These are phyloP conservation scores for Argyresthia goedartella DNA, from an alignment of 2,888 invertebrate genomes.

Conservation along the genomic window DNA sequence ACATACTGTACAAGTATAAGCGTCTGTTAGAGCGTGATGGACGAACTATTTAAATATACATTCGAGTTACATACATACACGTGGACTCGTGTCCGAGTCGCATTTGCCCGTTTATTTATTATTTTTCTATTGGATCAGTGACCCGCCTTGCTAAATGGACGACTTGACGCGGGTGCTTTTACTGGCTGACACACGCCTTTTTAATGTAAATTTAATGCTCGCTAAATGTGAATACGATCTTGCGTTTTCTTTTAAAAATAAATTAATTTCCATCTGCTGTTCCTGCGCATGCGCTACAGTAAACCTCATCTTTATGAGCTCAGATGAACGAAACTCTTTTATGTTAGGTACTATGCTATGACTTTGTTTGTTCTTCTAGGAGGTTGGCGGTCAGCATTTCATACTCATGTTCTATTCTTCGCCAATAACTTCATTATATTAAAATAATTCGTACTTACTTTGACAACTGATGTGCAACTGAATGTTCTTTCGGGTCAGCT, in stretches of 20 bases:
- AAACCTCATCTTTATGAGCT: too few relatives aligned
- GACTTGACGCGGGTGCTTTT: slow-evolving; percentile 29
- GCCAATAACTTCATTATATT: background rate
- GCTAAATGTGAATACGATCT: slow-evolving; percentile 7
- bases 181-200: slow-evolving; percentile 16
- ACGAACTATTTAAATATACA: too few relatives aligned
- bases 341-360: background rate
- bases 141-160: slow-evolving; percentile 7
- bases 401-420: too few relatives aligned
- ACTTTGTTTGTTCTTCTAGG: background rate
- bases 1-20: too few relatives aligned
- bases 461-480: background rate
- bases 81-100: too few relatives aligned
- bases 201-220: slow-evolving; percentile 28
- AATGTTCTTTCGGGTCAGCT: slow-evolving; percentile 8
- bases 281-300: background rate
- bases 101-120: too few relatives aligned
- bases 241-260: background rate
- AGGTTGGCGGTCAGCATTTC: too few relatives aligned
- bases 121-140: background rate
- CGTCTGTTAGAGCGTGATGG: too few relatives aligned
- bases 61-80: too few relatives aligned
- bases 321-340: too few relatives aligned
- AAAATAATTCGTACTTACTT: background rate
- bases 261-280: background rate